Conservation (phyloP, 2,888 invertebrate genomes). For the Noctua comes region DNA sequence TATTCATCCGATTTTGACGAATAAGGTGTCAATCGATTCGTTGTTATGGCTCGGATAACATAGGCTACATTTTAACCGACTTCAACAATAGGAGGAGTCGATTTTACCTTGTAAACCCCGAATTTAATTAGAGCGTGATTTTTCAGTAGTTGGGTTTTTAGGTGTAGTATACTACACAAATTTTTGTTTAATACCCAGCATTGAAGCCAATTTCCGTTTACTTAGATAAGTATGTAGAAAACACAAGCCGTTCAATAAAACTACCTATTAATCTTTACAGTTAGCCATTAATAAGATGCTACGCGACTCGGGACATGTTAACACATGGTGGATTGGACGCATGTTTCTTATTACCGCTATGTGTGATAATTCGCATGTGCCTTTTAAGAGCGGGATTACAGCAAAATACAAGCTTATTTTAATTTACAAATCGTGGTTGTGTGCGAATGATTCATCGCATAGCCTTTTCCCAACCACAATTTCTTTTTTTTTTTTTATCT, state of each 20-base stretch:
- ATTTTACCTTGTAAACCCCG: too few relatives aligned
- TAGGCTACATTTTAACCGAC: too few relatives aligned
- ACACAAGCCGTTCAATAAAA: neutral
- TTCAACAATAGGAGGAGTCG: too few relatives aligned
- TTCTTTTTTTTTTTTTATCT: too few relatives aligned
- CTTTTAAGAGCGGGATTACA: neutral
- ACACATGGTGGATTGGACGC: constrained; percentile 4
- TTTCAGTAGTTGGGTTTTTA: too few relatives aligned
- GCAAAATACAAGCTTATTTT: neutral
- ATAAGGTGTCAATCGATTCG: too few relatives aligned
- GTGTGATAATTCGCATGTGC: constrained; percentile 15
- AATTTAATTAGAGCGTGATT: too few relatives aligned
- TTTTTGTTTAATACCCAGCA: too few relatives aligned
- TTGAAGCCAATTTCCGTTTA: neutral
- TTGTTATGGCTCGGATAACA: too few relatives aligned
- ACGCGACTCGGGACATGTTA: neutral
- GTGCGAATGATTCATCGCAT: neutral
- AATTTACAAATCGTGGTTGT: neutral
- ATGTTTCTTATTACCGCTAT: constrained; percentile 11
- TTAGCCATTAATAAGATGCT: constrained; percentile 10
- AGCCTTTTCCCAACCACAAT: neutral
- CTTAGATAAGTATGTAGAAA: too few relatives aligned
- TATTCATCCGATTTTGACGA: too few relatives aligned
- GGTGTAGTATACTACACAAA: too few relatives aligned
- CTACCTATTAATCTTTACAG: constrained; percentile 35